A percentile compares a stretch with the other conserved stretches of the same genome.
phyloP scores from a whole-genome alignment of 2,113 vertebrate species.

The Marcusenius ussheri region DNA sequence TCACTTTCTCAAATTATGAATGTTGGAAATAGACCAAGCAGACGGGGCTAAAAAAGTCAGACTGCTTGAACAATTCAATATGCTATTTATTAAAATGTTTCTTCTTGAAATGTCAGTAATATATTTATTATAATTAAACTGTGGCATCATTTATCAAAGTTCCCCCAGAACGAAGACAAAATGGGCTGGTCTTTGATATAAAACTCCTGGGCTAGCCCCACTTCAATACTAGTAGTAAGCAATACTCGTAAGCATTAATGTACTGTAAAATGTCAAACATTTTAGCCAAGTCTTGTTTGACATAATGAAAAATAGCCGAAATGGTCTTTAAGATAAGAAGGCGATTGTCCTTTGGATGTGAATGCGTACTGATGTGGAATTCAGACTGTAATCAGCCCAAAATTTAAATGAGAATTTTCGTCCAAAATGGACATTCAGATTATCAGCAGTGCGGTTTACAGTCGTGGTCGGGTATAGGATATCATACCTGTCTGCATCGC shows the following conservation, averaged over 20 bases:
- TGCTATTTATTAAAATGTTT: background rate
- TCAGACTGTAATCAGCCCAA: background rate
- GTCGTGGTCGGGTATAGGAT: background rate
- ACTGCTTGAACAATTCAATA: background rate
- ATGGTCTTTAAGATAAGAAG: background rate
- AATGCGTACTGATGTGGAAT: background rate
- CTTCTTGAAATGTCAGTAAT: background rate
- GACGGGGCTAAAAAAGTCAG: background rate
- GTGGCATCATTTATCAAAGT: background rate
- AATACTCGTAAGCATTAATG: background rate
- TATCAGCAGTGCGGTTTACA: background rate
- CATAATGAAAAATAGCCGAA: background rate
- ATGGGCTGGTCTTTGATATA: background rate
- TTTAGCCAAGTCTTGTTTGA: background rate
- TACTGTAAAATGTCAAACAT: background rate
- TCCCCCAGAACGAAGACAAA: background rate
- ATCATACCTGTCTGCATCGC: conserved; percentile 72
- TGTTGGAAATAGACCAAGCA: background rate
- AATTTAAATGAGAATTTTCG: background rate
- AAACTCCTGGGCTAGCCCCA: background rate
- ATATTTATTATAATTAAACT: background rate
- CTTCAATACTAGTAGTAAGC: background rate
- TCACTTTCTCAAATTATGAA: background rate
- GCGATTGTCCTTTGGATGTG: background rate
- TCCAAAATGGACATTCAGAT: background rate